Evolutionary conservation across 2,113 vertebrate species (phyloP), one percentile per base, ranked within the genome.

Genomic region (Castor canadensis): DNA sequence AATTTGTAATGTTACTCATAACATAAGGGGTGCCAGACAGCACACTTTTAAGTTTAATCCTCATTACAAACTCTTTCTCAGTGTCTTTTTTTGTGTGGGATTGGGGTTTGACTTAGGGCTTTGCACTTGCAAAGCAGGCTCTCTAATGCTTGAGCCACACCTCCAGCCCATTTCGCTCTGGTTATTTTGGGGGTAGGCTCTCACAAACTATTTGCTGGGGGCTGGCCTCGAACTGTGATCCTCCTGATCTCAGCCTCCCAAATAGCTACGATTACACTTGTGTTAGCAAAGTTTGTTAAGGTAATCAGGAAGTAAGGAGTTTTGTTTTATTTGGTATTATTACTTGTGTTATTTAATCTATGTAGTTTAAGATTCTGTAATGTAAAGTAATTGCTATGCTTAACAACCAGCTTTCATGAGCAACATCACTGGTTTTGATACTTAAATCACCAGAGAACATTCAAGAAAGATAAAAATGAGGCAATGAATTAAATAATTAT

Each of bases 331-430:
- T 30, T 35, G 62, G 62, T 12, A 12, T 91, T 77, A 82, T 64
- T 83, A 87, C 75, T 56, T 82, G 67, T 95, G 90, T 87, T 82
- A 87, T 87, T 73, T 87, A 88, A 88, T 75, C 58, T 49, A 56
- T 30, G 91, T 28, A 75, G 47, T 86, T 38, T 95, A 28, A 95
- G 91, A 45, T 83, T 87, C 60, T 69, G 79, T 73, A 86, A 82
- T 54, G 87, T 87, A 75, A 87, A 95, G 89, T 58, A 87, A 93
- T 67, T 91, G 86, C 71, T 69, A 3, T 92, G 49, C 77, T 93
- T 95, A 89, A 81, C 38, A 60, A 60, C 54, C 56, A 22, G 35
- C 32, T 96, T 76, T 91, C 72, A 47, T 4, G 20, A 96, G 62
- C n/a, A 19, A 60, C n/a, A n/a, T 40, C 62, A 56, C 56, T 72